Percentiles rank a stretch among this genome's conserved stretches.
Conservation (phyloP, 92 coral and sea anemone species). For the Pocillopora meandrina region DNA sequence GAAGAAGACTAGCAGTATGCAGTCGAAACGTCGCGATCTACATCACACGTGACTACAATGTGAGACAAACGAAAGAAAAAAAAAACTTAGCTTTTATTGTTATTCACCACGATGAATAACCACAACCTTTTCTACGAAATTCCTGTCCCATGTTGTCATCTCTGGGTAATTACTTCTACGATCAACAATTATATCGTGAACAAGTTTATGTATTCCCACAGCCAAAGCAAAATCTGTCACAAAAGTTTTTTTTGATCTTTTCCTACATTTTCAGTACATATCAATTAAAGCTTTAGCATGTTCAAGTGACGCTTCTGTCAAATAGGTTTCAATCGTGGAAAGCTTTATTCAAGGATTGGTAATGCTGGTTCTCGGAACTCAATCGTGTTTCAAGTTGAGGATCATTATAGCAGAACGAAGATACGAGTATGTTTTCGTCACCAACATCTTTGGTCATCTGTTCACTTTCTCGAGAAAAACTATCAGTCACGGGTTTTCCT, state of each 20-base stretch:
- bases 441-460: background rate
- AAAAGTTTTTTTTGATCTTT: background rate
- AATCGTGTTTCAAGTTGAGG: background rate
- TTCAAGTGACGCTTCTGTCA: background rate
- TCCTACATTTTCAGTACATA: background rate
- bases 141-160: conserved; percentile 43
- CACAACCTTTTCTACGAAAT: background rate
- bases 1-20: too few relatives aligned
- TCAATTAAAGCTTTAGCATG: background rate
- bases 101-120: too few relatives aligned
- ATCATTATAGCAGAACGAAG: conserved; percentile 7
- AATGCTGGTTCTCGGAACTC: background rate
- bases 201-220: conserved; percentile 38
- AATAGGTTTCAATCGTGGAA: background rate
- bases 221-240: conserved; percentile 32
- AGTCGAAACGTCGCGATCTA: too few relatives aligned
- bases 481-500: background rate
- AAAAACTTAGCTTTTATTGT: background rate
- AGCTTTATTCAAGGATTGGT: conserved; percentile 13
- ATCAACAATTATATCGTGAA: conserved; percentile 19
- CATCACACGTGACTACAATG: too few relatives aligned
- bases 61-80: too few relatives aligned
- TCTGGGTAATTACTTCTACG: conserved; percentile 25
- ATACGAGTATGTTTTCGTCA: background rate
- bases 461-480: background rate